Percentiles rank a stretch among this genome's conserved stretches.
phyloP scores from a whole-genome alignment of 2,797 vertebrate genomes.

The Aselliscus stoliczkanus region DNA sequence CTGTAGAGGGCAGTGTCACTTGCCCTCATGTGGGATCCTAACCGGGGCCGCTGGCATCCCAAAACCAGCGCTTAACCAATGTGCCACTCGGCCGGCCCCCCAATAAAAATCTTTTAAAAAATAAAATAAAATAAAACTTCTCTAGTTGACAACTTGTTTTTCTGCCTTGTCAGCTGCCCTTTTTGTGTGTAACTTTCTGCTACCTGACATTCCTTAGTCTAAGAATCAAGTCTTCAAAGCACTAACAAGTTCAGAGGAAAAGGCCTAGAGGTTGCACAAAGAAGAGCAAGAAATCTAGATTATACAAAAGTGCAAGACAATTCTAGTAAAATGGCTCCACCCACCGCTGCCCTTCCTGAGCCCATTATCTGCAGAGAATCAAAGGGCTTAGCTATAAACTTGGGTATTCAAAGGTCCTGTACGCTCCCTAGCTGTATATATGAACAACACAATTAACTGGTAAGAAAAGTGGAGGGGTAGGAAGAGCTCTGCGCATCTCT shows the following conservation, averaged over 20 bases:
- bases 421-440: background rate
- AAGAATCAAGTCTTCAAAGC: slow-evolving; percentile 14
- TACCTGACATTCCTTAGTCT: background rate
- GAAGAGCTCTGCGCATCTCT: background rate
- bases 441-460: slow-evolving; percentile 4
- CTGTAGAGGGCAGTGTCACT: too few relatives aligned
- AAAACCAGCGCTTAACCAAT: too few relatives aligned
- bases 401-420: background rate
- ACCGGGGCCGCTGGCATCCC: too few relatives aligned
- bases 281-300: slow-evolving; percentile 22
- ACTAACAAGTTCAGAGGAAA: background rate
- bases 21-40: too few relatives aligned
- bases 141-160: background rate
- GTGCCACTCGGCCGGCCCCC: too few relatives aligned
- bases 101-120: too few relatives aligned
- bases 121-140: slow-evolving; percentile 24
- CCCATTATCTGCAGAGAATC: slow-evolving; percentile 44
- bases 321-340: slow-evolving; percentile 37
- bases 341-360: slow-evolving; percentile 32
- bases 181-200: background rate
- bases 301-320: slow-evolving; percentile 34
- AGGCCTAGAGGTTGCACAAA: background rate
- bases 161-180: background rate
- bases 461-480: background rate
- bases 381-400: slow-evolving; percentile 32